phyloP scores from a whole-genome alignment of 64 coral and sea anemone genomes.

The Stichodactyla mertensii region DNA sequence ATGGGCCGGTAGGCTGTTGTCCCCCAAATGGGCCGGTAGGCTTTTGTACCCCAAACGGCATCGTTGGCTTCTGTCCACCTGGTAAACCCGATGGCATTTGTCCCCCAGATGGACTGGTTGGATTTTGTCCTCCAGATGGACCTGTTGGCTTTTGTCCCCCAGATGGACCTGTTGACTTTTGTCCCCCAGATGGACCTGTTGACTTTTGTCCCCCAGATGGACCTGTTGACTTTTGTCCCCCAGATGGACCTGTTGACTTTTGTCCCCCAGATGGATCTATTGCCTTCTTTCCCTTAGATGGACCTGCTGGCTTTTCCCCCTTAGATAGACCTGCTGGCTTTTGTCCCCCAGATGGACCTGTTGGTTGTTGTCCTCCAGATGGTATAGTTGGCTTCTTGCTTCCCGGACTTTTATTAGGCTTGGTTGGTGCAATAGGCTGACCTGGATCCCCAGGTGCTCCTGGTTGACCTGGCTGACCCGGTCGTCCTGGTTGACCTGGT shows the following conservation, averaged over 20 bases:
- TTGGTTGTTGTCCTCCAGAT: not conserved
- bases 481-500: not conserved
- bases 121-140: not conserved
- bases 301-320: not conserved
- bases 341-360: not conserved
- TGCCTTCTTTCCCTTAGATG: not conserved
- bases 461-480: not conserved
- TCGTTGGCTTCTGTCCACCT: not conserved
- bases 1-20: no score
- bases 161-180: not conserved
- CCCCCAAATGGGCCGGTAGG: no score
- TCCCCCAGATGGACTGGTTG: not conserved
- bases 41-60: not conserved
- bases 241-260: not conserved
- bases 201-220: not conserved
- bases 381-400: not conserved
- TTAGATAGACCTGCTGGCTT: not conserved
- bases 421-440: no score
- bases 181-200: not conserved
- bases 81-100: not conserved
- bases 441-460: not conserved
- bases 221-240: not conserved
- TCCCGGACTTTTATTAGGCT: not conserved
- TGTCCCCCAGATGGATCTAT: not conserved
- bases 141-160: not conserved